Conservation (phyloP, 2,888 invertebrate genomes). For the Oxystoma pomonae region DNA sequence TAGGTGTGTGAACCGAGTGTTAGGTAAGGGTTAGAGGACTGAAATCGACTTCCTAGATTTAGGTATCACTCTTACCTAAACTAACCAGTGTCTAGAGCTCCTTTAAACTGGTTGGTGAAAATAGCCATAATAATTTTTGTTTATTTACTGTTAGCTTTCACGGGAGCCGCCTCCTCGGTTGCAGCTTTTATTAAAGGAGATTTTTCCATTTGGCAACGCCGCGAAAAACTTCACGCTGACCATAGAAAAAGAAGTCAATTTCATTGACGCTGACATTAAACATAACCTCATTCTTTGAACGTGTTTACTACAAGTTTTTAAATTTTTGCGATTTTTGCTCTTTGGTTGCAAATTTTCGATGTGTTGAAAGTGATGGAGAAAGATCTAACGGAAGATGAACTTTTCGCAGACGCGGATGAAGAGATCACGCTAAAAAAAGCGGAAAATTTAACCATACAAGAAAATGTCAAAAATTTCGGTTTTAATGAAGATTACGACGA, state of each 20-base stretch:
- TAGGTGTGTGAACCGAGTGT: too few species aligned
- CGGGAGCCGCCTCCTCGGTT: too few species aligned
- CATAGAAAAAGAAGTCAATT: too few species aligned
- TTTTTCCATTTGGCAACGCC: background rate
- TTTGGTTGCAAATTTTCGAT: background rate
- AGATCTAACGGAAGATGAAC: conserved; percentile 41
- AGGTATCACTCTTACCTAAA: too few species aligned
- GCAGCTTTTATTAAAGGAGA: background rate
- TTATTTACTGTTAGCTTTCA: too few species aligned
- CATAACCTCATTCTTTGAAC: background rate
- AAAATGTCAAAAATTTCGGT: background rate
- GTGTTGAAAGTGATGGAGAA: background rate
- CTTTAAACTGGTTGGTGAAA: too few species aligned
- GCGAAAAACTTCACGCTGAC: background rate
- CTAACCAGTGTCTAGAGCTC: too few species aligned
- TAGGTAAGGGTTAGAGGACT: too few species aligned
- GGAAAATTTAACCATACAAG: background rate
- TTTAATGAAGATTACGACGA: conserved; percentile 21
- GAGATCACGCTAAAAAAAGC: conserved; percentile 7
- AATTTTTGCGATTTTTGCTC: background rate
- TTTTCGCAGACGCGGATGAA: conserved; percentile 46
- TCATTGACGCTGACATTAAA: too few species aligned
- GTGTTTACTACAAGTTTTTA: background rate
- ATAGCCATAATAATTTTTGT: too few species aligned
- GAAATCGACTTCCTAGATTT: too few species aligned